Base-by-base conservation (phyloP, 2,797 vertebrate species). In the Trachurus trachurus region DNA sequence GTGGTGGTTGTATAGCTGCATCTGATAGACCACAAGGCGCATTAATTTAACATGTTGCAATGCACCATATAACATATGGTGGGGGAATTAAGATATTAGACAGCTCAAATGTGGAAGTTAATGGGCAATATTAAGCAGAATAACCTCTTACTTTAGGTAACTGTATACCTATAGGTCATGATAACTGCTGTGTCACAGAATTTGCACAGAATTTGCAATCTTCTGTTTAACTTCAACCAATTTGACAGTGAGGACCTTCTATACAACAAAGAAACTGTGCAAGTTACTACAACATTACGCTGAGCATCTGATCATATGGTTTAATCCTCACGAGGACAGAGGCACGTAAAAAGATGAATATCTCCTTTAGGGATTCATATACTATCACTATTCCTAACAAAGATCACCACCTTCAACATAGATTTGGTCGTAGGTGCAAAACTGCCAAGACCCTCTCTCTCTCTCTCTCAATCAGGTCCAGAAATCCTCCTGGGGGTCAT, bases 301-400 rank as follows among this genome's bases (percentile, higher is more conserved):
- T 45, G 37, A 77, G 71, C 50, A 34, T 39, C 37, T 12, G 53
- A 71, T 54, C 37, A 50, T 59, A 64, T 69, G 57, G 62, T 87
- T 82, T 80, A 65, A 80, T 66, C 75, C 80, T 74, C 66, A 75
- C 22, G 61, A 34, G 58, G 66, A 76, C 42, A 64, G 61, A 66
- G 52, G 66, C 50, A 57, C 22, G 60, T 22, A 16, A 49, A 73
- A 59, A 62, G 45, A 87, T 53, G 53, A 64, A 71, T 70, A 26
- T 79, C 29, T 77, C 71, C 74, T 74, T 75, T 11, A 29, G 64
- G 71, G 44, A 87, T 89, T 77, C 68, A 84, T 89, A 71, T 40
- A 64, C n/a, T 39, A 71, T 69, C 49, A 45, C 52, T 29, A 52
- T 59, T 34, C 21, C 74, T 72, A 73, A 66, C 65, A 74, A 71